These are phyloP conservation scores for Tipula confusa DNA, from an alignment of 2,888 invertebrate species.

Conservation along the genomic window DNA sequence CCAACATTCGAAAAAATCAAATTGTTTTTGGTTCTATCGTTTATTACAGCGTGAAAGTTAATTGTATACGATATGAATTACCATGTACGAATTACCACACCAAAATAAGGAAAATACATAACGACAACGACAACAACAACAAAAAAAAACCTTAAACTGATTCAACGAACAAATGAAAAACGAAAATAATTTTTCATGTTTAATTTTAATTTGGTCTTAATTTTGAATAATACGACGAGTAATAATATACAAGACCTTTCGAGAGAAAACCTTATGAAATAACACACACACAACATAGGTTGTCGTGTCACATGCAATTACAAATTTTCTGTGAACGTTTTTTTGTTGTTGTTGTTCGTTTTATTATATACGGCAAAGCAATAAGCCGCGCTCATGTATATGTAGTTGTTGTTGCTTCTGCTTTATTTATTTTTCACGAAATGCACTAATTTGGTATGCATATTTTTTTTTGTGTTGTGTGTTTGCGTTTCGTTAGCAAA, in stretches of 20 bases:
- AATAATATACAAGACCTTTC: not conserved
- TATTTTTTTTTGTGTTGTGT: not conserved
- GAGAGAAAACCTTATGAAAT: not conserved
- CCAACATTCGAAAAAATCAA: not conserved
- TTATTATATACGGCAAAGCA: not conserved
- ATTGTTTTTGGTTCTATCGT: not conserved
- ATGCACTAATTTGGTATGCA: constrained; percentile 20
- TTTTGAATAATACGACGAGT: not conserved
- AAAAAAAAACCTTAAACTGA: too few species aligned
- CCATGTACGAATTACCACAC: constrained; percentile 7
- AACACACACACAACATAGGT: not conserved
- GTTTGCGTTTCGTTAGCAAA: not conserved
- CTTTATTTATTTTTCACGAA: not conserved
- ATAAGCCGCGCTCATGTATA: not conserved
- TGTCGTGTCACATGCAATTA: constrained; percentile 25
- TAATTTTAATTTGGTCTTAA: constrained; percentile 4
- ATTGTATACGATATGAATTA: not conserved
- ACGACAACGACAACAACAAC: not conserved
- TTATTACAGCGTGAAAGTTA: not conserved
- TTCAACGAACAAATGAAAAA: not conserved
- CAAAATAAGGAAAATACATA: not conserved
- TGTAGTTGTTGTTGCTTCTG: not conserved
- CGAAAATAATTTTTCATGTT: not conserved
- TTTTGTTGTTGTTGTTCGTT: not conserved
- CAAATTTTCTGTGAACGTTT: not conserved